Evolutionary conservation across 2,113 vertebrate genomes (phyloP), one percentile per base, ranked within the genome.

Genomic region (Hucho hucho): DNA sequence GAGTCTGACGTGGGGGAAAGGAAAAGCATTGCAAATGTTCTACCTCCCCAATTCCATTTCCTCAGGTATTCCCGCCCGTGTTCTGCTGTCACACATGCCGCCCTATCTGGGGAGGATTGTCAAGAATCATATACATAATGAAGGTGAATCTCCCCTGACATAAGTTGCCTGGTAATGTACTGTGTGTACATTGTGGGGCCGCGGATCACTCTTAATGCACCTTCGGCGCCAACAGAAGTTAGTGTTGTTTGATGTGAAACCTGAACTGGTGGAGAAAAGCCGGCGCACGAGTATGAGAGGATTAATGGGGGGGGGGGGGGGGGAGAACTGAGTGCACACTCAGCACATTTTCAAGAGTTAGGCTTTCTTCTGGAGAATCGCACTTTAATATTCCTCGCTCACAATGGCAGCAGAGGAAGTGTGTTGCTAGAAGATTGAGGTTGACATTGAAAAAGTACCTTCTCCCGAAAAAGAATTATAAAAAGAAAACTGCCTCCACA

Each of bases 41-140:
- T 22, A 65, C 56, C 26, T 81, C 59, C n/a, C 56, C 28, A 56
- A 25, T 61, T 65, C 70, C 61, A 70, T 82, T 88, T 84, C 79
- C 72, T 80, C 79, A 82, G 75, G 43, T 75, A 61, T 74, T 24
- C 78, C 75, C 75, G 75, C 78, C 20, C 29, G 22, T 69, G 71
- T 75, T 61, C 16, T 69, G 26, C 85, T 75, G 77, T 87, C 86
- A 81, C 76, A 84, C 79, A 71, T 43, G 9, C 56, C 47, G 58
- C 75, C 80, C 90, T 90, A 91, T 90, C 89, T 73, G 32, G 59
- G 69, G 71, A 80, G 74, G 87, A 87, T 89, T 85, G 87, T 87
- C 74, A 83, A 79, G 77, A 90, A 79, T 78, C 85, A 78, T 74
- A 72, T 74, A 84, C 82, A 86, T 87, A 89, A 87, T 90, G 73